These are phyloP conservation scores for Colostygia pectinataria DNA, from an alignment of 2,888 invertebrate species.

Conservation along the genomic window DNA sequence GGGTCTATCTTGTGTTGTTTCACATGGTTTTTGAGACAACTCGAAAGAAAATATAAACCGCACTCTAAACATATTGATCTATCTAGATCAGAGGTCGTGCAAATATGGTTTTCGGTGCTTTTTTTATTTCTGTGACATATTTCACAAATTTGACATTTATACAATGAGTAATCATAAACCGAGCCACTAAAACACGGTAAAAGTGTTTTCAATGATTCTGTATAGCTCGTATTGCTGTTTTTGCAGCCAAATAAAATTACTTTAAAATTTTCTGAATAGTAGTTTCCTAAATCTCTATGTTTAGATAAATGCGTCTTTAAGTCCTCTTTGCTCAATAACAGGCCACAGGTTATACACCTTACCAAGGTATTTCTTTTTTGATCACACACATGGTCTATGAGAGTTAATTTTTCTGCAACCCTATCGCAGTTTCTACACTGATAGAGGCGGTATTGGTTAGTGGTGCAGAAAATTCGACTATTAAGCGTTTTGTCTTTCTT, in stretches of 20 bases:
- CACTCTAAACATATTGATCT: slow-evolving; percentile 55
- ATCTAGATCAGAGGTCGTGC: slow-evolving; percentile 39
- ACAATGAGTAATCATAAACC: slow-evolving; percentile 57
- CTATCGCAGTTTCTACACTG: slow-evolving; percentile 62
- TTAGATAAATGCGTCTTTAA: slow-evolving; percentile 49
- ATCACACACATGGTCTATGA: slow-evolving; percentile 47
- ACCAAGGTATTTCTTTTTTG: slow-evolving; percentile 37
- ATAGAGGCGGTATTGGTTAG: slow-evolving; percentile 50
- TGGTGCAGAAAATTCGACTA: slow-evolving; percentile 38
- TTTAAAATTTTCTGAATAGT: slow-evolving; percentile 51
- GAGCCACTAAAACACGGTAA: slow-evolving; percentile 48
- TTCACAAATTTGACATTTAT: slow-evolving; percentile 56
- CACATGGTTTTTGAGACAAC: slow-evolving; percentile 48
- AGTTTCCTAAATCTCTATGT: slow-evolving; percentile 51
- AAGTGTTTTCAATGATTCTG: slow-evolving; percentile 6
- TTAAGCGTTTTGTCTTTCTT: slow-evolving; percentile 45
- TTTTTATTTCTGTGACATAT: slow-evolving; percentile 47
- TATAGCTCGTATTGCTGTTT: slow-evolving; percentile 10
- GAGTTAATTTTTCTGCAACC: slow-evolving; percentile 45
- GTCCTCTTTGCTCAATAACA: slow-evolving; percentile 46
- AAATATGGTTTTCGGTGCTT: slow-evolving; percentile 45
- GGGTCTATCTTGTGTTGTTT: slow-evolving; percentile 53
- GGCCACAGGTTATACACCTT: slow-evolving; percentile 55
- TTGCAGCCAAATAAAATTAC: slow-evolving; percentile 55
- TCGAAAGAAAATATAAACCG: slow-evolving; percentile 48